Evolutionary conservation across 2,797 vertebrate genomes (phyloP), one percentile per base, ranked within the genome.

Genomic region (Brachymystax lenok): DNA sequence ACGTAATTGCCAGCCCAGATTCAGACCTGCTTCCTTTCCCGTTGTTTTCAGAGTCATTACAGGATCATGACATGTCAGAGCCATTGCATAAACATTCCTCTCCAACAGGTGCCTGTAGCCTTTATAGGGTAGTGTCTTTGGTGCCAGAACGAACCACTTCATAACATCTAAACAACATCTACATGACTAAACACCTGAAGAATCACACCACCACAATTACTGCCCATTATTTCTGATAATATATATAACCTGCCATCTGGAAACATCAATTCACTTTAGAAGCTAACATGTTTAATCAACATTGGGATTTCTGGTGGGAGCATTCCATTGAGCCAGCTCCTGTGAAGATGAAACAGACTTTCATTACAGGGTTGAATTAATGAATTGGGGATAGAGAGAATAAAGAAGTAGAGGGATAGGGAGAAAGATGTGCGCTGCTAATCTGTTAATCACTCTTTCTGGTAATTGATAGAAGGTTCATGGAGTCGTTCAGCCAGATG

Each of bases 271-370:
- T 75, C 71, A 50, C 71, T 74, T 52, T 17, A 3, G 21, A 35
- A 21, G 51, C 13, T 0, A 6, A 67, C 67, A 2, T 30, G 86
- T 81, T 82, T 86, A 85, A 90, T 91, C 69, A 87, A 82, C 54
- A 71, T 63, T 64, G 84, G 88, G 90, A 92, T 89, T 86, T 17
- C 21, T 78, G 54, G 24, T 54, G 81, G 54, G 30, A 61, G 81
- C 83, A 90, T 88, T 90, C 84, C 66, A 28, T 75, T 79, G 79
- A 71, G 76, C 76, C 87, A 71, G 84, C 84, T 88, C 86, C 84
- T 51, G 73, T 71, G 78, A 80, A 84, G 81, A 74, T 63, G 30
- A 73, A 72, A 71, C 27, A 76, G 51, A 28, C 46, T 51, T 30
- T 74, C 2, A 70, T 69, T 64, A 13, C 52, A 28, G 56, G 56